phyloP scores from a whole-genome alignment of 2,888 invertebrate genomes.

The Papilio protenor region DNA sequence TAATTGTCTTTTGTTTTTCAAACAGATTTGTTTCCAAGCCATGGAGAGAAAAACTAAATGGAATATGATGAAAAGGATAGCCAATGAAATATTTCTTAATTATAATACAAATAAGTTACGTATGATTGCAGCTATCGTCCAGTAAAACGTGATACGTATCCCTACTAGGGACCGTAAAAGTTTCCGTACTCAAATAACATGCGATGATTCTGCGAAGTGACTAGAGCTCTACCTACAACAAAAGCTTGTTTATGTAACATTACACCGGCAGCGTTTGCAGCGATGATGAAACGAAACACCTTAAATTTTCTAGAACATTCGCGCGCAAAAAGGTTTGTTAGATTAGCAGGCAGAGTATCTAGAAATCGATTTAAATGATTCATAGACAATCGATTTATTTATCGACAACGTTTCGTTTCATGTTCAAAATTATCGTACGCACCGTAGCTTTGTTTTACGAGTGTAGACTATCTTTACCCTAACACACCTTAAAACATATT shows the following conservation, averaged over 20 bases:
- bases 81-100: background rate
- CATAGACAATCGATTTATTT: background rate
- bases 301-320: background rate
- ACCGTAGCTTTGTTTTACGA: background rate
- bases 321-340: background rate
- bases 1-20: background rate
- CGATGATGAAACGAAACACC: background rate
- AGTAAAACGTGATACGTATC: background rate
- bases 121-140: background rate
- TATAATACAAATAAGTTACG: background rate
- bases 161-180: background rate
- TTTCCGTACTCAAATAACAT: conserved; percentile 57
- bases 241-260: conserved; percentile 74
- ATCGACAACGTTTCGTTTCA: background rate
- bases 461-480: background rate
- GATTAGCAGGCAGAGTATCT: background rate
- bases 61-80: background rate
- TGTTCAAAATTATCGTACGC: background rate
- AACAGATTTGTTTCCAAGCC: background rate
- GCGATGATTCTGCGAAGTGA: conserved; percentile 56
- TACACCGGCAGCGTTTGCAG: conserved; percentile 52
- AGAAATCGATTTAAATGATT: background rate
- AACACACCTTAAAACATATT: background rate
- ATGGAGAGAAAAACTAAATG: background rate
- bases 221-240: conserved; percentile 57